A percentile compares a stretch with the other conserved stretches of the same genome.
These are phyloP conservation scores for Sylvia atricapilla DNA, from an alignment of 2,113 vertebrate species.

Conservation along the genomic window DNA sequence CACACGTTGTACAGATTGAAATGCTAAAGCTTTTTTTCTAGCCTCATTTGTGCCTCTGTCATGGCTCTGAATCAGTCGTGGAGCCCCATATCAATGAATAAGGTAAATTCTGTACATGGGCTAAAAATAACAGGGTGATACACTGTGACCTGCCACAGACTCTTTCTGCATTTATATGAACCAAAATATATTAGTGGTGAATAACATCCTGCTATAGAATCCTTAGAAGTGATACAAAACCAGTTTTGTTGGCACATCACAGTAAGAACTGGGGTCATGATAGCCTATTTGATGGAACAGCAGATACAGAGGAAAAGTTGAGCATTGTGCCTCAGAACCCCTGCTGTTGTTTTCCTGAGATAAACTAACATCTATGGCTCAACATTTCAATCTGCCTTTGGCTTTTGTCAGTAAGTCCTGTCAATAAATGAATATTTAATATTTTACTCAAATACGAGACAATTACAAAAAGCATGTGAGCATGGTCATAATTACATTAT, in stretches of 20 bases:
- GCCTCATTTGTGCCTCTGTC: constrained; percentile 21
- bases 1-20: neutral
- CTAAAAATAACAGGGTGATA: constrained; percentile 39
- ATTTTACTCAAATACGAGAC: neutral
- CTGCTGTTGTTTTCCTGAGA: constrained; percentile 16
- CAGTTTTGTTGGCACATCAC: neutral
- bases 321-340: neutral
- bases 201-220: constrained; percentile 5
- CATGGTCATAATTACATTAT: neutral
- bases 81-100: neutral
- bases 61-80: neutral
- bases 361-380: neutral
- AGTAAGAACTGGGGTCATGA: neutral
- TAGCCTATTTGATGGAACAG: neutral
- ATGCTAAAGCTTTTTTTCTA: constrained; percentile 24
- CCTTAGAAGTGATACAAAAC: constrained; percentile 1
- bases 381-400: neutral
- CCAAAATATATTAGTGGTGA: constrained; percentile 23
- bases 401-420: neutral
- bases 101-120: constrained; percentile 13
- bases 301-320: neutral
- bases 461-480: neutral
- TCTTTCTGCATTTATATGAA: constrained; percentile 29
- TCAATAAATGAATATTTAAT: neutral
- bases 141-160: neutral